Conservation (phyloP, 2,888 invertebrate species). For the Myopa tessellatipennis region DNA sequence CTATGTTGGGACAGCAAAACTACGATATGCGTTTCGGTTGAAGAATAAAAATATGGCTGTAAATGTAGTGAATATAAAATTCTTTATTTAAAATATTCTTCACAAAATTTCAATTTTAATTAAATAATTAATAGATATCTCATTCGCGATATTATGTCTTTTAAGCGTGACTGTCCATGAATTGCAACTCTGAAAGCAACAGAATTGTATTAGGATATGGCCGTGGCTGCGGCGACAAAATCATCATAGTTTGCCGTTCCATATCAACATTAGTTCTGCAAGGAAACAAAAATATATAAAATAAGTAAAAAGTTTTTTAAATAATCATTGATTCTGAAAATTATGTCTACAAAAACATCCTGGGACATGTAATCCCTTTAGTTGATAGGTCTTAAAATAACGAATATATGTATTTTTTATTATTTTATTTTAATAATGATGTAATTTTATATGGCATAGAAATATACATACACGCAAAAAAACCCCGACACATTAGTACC, state of each 20-base stretch:
- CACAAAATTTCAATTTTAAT: too few species aligned
- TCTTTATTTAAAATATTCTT: too few species aligned
- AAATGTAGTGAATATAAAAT: not conserved
- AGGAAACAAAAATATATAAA: too few species aligned
- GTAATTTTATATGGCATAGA: not conserved
- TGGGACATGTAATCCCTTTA: too few species aligned
- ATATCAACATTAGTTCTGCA: constrained; percentile 89
- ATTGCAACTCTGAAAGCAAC: constrained; percentile 90
- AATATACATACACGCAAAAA: constrained; percentile 86
- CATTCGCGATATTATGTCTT: not conserved
- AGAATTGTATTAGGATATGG: constrained; percentile 90
- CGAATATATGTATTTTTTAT: too few species aligned
- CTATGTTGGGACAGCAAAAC: too few species aligned
- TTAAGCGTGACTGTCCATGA: constrained; percentile 85
- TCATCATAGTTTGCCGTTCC: constrained; percentile 87
- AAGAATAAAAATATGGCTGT: not conserved
- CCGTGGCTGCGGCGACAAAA: constrained; percentile 93
- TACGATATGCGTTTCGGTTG: too few species aligned
- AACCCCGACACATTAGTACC: constrained; percentile 90
- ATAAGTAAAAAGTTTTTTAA: too few species aligned
- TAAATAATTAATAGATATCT: too few species aligned
- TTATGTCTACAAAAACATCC: too few species aligned
- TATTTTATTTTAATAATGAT: not conserved
- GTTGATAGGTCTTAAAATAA: too few species aligned
- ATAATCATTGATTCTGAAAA: too few species aligned